phyloP scores from a whole-genome alignment of 2,113 vertebrate genomes.

The Heloderma charlesbogerti region DNA sequence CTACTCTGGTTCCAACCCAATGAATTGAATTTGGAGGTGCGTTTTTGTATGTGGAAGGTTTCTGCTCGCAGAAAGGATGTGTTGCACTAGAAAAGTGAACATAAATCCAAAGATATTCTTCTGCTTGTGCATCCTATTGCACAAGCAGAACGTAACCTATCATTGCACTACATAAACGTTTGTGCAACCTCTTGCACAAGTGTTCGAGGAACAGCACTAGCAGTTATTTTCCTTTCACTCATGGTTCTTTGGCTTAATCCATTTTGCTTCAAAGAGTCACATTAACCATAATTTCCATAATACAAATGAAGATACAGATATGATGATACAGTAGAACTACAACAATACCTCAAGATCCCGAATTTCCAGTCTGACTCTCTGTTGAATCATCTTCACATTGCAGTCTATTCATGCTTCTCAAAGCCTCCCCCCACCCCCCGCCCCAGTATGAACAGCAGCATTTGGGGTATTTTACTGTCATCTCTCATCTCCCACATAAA shows the following conservation, averaged over 20 bases:
- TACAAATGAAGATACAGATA: background rate
- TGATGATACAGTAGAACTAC: background rate
- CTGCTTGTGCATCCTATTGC: no score
- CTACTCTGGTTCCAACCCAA: no score
- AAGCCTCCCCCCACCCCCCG: background rate
- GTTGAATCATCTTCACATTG: background rate
- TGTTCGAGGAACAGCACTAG: background rate
- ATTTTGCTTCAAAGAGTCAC: background rate
- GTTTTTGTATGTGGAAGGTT: background rate
- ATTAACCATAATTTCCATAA: background rate
- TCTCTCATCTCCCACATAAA: background rate
- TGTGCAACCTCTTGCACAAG: background rate
- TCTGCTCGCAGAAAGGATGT: background rate
- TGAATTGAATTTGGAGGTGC: background rate
- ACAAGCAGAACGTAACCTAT: no score
- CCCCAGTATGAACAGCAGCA: background rate
- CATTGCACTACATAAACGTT: background rate
- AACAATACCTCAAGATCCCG: conserved; percentile 1
- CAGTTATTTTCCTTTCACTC: background rate
- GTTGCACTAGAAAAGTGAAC: background rate
- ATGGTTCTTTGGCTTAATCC: background rate
- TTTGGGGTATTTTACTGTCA: background rate
- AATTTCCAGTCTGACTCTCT: background rate
- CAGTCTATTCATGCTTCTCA: background rate
- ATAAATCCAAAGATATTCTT: background rate